These are phyloP conservation scores for Leptogaster cylindrica DNA, from an alignment of 2,888 invertebrate genomes.

Conservation along the genomic window DNA sequence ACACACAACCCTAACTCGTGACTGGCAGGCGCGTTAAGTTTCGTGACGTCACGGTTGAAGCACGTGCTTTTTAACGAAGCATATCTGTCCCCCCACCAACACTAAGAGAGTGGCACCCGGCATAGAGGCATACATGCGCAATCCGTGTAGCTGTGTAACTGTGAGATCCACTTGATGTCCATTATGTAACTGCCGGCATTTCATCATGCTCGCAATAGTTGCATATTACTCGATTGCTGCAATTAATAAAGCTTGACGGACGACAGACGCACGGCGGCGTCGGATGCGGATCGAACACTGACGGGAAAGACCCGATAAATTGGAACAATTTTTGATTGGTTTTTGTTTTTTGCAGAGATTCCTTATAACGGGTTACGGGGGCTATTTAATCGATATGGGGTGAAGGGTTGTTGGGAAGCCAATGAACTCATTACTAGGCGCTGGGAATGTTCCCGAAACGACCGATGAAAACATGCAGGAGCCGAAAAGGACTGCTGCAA, in stretches of 20 bases:
- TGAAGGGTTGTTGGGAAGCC: background rate
- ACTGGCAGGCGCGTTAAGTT: slow-evolving; percentile 16
- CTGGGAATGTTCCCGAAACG: too few relatives aligned
- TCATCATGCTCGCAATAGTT: background rate
- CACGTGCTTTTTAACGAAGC: slow-evolving; percentile 39
- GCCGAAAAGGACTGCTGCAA: too few relatives aligned
- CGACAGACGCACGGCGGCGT: background rate
- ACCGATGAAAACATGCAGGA: too few relatives aligned
- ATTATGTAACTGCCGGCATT: slow-evolving; percentile 38
- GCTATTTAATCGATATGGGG: slow-evolving; percentile 31
- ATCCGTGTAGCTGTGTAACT: background rate
- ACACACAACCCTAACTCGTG: slow-evolving; percentile 5
- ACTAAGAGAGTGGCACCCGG: background rate
- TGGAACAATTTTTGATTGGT: background rate
- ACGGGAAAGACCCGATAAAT: background rate
- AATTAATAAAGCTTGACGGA: too few relatives aligned
- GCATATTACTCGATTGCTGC: background rate
- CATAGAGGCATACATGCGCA: slow-evolving; percentile 22
- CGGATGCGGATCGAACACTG: background rate
- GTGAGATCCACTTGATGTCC: background rate
- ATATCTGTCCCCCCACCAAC: background rate
- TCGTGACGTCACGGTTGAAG: slow-evolving; percentile 3
- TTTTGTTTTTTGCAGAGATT: too few relatives aligned
- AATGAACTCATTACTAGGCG: slow-evolving; percentile 22
- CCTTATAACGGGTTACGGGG: background rate